These are phyloP conservation scores for Drosophila suboccidentalis DNA, from an alignment of 2,888 invertebrate species.

Conservation along the genomic window DNA sequence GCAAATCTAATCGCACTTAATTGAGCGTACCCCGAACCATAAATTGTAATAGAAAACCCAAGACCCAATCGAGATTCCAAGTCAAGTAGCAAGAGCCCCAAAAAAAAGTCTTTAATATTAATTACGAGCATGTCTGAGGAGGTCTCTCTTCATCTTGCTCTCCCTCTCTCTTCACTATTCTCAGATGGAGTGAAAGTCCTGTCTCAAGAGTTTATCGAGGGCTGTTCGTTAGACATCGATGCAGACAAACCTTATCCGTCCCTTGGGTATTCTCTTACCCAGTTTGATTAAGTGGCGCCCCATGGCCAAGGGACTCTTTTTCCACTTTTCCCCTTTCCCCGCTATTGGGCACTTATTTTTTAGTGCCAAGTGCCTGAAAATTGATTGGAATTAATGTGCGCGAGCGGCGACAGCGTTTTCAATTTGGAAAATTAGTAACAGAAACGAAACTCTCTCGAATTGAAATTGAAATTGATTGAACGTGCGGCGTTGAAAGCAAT, in stretches of 20 bases:
- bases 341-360: constrained; percentile 55
- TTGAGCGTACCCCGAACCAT: constrained; percentile 51
- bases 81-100: constrained; percentile 21
- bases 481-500: constrained; percentile 48
- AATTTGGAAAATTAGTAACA: constrained; percentile 59
- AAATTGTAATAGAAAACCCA: constrained; percentile 54
- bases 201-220: constrained; percentile 17
- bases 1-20: constrained; percentile 69
- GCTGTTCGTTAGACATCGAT: constrained; percentile 12
- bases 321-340: background rate
- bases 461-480: constrained; percentile 59
- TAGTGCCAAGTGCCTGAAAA: constrained; percentile 65
- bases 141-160: constrained; percentile 19
- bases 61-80: constrained; percentile 1
- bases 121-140: constrained; percentile 41
- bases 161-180: background rate
- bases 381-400: constrained; percentile 79
- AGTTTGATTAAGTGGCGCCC: constrained; percentile 69
- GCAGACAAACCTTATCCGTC: constrained; percentile 31
- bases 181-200: constrained; percentile 41
- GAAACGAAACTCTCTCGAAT: constrained; percentile 22
- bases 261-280: constrained; percentile 33
- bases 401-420: constrained; percentile 60
- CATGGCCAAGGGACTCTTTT: constrained; percentile 43
- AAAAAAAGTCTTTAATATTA: constrained; percentile 41